These are phyloP conservation scores for Triops longicaudatus DNA, from an alignment of 1,140 invertebrate species.

Conservation along the genomic window DNA sequence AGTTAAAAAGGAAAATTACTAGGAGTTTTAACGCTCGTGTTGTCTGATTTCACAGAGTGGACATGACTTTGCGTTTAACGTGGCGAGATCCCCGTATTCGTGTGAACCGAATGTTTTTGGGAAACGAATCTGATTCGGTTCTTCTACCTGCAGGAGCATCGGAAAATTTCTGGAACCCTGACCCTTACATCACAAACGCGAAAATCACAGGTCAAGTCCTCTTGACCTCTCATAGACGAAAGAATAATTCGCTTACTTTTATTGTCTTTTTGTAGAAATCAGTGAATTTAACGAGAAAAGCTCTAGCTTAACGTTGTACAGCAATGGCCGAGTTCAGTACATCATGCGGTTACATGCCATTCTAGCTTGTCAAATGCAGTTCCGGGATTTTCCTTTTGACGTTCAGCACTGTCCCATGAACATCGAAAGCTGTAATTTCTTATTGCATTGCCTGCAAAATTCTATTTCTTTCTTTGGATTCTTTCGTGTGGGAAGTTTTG, in stretches of 20 bases:
- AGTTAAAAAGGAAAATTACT: not conserved
- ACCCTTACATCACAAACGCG: not conserved
- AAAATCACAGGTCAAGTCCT: not conserved
- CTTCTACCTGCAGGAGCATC: not conserved
- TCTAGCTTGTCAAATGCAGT: not conserved
- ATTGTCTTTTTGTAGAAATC: not conserved
- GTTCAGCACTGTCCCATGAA: conserved; percentile 5
- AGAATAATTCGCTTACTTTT: not conserved
- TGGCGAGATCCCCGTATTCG: not conserved
- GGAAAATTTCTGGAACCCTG: conserved; percentile 14
- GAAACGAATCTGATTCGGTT: not conserved
- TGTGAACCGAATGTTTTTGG: not conserved
- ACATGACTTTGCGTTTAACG: not conserved
- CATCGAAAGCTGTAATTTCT: conserved; percentile 7
- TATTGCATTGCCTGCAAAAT: not conserved
- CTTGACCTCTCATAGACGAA: not conserved
- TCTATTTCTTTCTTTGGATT: not conserved
- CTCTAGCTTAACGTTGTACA: not conserved
- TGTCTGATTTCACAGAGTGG: not conserved
- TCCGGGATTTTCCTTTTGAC: conserved; percentile 6
- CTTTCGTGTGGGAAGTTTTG: not conserved
- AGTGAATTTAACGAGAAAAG: not conserved
- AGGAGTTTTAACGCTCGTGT: not conserved
- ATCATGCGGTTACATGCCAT: not conserved
- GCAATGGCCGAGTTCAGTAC: not conserved